phyloP scores from a whole-genome alignment of 2,888 invertebrate genomes.

The Brachyptera risi region DNA sequence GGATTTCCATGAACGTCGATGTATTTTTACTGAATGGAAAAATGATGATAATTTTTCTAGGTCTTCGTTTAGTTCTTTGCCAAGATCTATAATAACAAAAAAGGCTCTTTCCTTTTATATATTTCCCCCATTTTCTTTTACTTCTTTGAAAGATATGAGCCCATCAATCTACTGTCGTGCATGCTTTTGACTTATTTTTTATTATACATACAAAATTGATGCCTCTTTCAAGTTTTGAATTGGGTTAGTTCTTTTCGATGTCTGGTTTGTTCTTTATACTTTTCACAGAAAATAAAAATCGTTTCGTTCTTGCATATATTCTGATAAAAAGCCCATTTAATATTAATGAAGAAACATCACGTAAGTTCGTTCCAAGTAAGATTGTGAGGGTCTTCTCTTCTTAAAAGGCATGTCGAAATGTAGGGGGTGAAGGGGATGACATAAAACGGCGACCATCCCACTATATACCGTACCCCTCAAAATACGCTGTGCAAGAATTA shows the following conservation, averaged over 20 bases:
- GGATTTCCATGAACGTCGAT: constrained; percentile 16
- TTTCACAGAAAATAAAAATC: constrained; percentile 7
- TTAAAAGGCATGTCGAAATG: neutral
- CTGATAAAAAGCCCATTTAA: constrained; percentile 18
- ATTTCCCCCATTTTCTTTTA: constrained; percentile 18
- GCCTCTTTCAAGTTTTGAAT: constrained; percentile 19
- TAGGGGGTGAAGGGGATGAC: no score
- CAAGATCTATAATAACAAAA: constrained; percentile 16
- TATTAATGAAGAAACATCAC: constrained; percentile 17
- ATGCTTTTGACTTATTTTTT: constrained; percentile 19
- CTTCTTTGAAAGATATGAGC: constrained; percentile 18
- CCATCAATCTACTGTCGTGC: constrained; percentile 25
- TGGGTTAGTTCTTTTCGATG: constrained; percentile 19
- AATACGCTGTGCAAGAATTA: no score
- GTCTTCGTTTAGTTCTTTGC: constrained; percentile 22
- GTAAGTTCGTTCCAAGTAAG: neutral
- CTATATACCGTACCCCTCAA: neutral
- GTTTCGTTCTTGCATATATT: constrained; percentile 1
- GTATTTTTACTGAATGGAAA: constrained; percentile 21
- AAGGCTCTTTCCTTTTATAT: constrained; percentile 19
- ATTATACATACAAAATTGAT: neutral
- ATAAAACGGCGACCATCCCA: neutral
- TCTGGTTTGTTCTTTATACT: constrained; percentile 11
- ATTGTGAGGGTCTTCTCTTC: neutral
- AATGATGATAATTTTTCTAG: constrained; percentile 24